Base-by-base conservation (phyloP, 2,888 invertebrate genomes). In the Cephus sareptanus region DNA sequence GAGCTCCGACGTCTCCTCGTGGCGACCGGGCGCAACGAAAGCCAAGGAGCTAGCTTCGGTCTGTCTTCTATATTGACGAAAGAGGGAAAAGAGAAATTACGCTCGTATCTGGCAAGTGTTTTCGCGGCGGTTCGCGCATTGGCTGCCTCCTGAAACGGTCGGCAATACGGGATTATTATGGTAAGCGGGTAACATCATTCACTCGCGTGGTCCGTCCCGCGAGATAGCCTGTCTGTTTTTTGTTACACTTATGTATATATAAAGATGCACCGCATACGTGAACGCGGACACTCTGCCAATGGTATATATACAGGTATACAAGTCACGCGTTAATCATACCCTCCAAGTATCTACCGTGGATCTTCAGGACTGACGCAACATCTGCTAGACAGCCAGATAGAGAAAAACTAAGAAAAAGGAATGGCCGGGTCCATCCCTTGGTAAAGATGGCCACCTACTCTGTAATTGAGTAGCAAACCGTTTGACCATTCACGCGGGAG, bases 311-410 rank as follows among this genome's bases (percentile, higher is more conserved):
- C 23, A 56, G 15, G 1, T 15, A 56, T 56, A 56, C 6, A 1
- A 6, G 56, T 4, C 40, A 40, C 4, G 83, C 84, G 84, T 85
- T 82, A 83, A 81, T 81, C 85, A 84, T 80, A 76, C 80, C 81
- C 79, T 85, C 84, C 85, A 83, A 86, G 85, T 86, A 86, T 86
- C 85, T 73, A 56, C 75, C 75, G 74, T 76, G 75, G 34, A 73
- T 73, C 69, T 34, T 56, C 74, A 77, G 75, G 69, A 76, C 77
- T 74, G 75, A 56, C 37, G 71, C 74, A 77, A 78, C 78, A 76
- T 76, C 76, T 78, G 74, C 75, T 40, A 70, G 37, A 75, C 73
- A 78, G 75, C 74, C 56, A 76, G 71, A 79, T 73, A 56, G 23
- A 9, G 56, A 9, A 56, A 56, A 6, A 23, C 56, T 23, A 15